Percentiles rank a stretch among this genome's conserved stretches.
Evolutionary conservation across 2,113 vertebrate species (phyloP).

Genomic region (Genyomyrus donnyi): DNA sequence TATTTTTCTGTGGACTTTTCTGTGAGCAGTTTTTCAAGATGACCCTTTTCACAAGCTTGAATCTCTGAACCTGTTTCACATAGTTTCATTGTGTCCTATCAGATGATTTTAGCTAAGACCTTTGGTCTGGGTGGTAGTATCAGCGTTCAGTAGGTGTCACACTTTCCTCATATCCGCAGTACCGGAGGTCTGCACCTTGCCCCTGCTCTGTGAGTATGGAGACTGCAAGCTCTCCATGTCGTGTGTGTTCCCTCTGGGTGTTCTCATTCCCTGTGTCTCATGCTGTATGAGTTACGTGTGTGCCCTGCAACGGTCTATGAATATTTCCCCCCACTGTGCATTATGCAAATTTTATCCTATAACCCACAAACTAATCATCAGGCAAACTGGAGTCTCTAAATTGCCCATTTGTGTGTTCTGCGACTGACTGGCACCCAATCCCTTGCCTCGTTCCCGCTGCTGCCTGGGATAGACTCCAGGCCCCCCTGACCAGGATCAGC

Average conservation of each 20-base stretch:
- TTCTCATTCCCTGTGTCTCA: background rate
- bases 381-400: background rate
- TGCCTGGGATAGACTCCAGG: background rate
- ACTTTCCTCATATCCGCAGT: background rate
- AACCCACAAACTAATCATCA: background rate
- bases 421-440: background rate
- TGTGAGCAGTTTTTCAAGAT: background rate
- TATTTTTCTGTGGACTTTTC: background rate
- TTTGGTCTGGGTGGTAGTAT: background rate
- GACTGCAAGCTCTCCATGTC: background rate
- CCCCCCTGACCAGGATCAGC: background rate
- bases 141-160: background rate
- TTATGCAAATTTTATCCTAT: background rate
- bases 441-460: background rate
- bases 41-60: background rate
- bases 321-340: background rate
- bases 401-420: background rate
- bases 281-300: background rate
- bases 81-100: background rate
- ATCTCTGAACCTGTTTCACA: background rate
- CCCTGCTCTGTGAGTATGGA: background rate
- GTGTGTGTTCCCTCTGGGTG: background rate
- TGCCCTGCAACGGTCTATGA: background rate
- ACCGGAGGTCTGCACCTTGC: background rate
- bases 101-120: background rate